These are phyloP conservation scores for Drosophila murphyi DNA, from an alignment of 1,140 invertebrate species.

Conservation along the genomic window DNA sequence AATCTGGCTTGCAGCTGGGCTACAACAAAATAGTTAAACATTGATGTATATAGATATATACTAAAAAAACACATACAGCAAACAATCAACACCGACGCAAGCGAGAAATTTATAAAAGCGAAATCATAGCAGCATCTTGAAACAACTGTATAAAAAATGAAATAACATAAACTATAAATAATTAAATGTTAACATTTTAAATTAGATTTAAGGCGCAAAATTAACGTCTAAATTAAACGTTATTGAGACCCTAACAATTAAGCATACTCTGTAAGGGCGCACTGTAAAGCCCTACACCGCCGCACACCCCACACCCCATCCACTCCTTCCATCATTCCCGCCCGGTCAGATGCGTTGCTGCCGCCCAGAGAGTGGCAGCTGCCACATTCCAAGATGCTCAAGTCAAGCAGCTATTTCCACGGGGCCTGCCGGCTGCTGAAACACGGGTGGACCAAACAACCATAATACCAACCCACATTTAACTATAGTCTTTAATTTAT, in stretches of 20 bases:
- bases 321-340: background rate
- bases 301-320: background rate
- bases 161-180: slow-evolving; percentile 42
- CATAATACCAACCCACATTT: background rate
- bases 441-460: background rate
- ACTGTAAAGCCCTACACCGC: too few species aligned
- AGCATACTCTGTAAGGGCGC: slow-evolving; percentile 22
- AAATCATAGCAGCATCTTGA: slow-evolving; percentile 27
- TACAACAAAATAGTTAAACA: slow-evolving; percentile 13
- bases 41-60: slow-evolving; percentile 16
- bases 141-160: slow-evolving; percentile 51
- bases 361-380: slow-evolving; percentile 22
- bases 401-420: slow-evolving; percentile 18
- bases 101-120: slow-evolving; percentile 47
- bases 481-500: slow-evolving; percentile 29
- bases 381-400: slow-evolving; percentile 51
- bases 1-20: slow-evolving; percentile 6
- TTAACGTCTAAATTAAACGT: slow-evolving; percentile 77
- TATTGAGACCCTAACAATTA: slow-evolving; percentile 54
- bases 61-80: slow-evolving; percentile 19
- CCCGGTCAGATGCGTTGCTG: background rate
- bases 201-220: slow-evolving; percentile 66
- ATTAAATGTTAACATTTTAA: slow-evolving; percentile 78
- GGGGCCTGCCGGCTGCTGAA: background rate
- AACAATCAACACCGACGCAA: slow-evolving; percentile 49